phyloP scores from a whole-genome alignment of 2,888 invertebrate species.

The Leucozona laternaria region DNA sequence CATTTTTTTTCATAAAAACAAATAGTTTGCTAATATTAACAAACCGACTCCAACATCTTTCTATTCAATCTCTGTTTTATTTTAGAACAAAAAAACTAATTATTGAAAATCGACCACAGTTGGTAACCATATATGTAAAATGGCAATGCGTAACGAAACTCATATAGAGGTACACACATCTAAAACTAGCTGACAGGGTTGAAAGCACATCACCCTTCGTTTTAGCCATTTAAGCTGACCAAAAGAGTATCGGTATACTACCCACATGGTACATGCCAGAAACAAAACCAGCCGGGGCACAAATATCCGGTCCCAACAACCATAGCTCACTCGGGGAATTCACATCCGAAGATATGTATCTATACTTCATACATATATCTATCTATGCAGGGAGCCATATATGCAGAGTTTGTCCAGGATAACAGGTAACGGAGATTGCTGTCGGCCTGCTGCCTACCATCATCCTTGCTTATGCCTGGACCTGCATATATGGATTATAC shows the following conservation, averaged over 20 bases:
- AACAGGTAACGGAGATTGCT: conserved; percentile 64
- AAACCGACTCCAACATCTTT: too few relatives aligned
- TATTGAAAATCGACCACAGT: background rate
- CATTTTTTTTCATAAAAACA: too few relatives aligned
- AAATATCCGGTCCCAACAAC: conserved; percentile 63
- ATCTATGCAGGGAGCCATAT: background rate
- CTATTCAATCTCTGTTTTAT: too few relatives aligned
- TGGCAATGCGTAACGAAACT: conserved; percentile 19
- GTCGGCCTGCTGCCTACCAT: background rate
- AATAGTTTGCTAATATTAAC: too few relatives aligned
- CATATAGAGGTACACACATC: background rate
- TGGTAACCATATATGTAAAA: conserved; percentile 17
- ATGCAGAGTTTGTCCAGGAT: conserved; percentile 46
- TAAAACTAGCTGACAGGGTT: conserved; percentile 6
- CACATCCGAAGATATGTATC: conserved; percentile 25
- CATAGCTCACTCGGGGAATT: conserved; percentile 66
- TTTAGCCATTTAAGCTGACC: conserved; percentile 38
- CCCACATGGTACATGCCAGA: conserved; percentile 72
- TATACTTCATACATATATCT: too few relatives aligned
- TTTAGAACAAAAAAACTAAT: too few relatives aligned
- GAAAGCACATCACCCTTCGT: conserved; percentile 7
- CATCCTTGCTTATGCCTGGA: background rate
- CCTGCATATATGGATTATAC: conserved; percentile 70
- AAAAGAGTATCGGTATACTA: conserved; percentile 41
- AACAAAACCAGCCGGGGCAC: conserved; percentile 65